Conservation (phyloP, 1,140 invertebrate species). For the Caenorhabditis inopinata region DNA sequence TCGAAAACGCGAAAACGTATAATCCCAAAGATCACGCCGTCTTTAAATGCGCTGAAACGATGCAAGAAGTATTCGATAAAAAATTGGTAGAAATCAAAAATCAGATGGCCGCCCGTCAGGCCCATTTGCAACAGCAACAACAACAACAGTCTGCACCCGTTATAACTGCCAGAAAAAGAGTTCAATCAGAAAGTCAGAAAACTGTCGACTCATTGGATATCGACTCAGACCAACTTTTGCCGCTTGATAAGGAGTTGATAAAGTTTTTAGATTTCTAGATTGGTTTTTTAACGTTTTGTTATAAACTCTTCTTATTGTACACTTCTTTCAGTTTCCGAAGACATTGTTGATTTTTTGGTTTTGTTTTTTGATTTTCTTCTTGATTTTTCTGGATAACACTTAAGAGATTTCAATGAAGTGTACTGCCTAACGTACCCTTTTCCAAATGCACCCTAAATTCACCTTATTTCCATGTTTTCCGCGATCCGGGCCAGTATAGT, state of each 20-base stretch:
- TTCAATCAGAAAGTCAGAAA: slow-evolving; percentile 23
- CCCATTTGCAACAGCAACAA: not conserved
- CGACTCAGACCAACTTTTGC: slow-evolving; percentile 41
- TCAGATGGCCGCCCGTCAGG: not conserved
- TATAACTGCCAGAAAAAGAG: not conserved
- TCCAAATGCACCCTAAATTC: too few relatives aligned
- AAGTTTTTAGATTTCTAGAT: not conserved
- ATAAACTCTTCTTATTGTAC: too few relatives aligned
- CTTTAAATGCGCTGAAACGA: slow-evolving; percentile 87
- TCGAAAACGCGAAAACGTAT: slow-evolving; percentile 95
- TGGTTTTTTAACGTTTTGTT: not conserved
- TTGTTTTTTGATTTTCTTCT: too few relatives aligned
- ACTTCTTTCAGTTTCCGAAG: too few relatives aligned
- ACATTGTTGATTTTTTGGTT: too few relatives aligned
- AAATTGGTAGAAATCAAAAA: slow-evolving; percentile 30
- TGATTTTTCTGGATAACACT: too few relatives aligned
- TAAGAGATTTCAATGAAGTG: too few relatives aligned
- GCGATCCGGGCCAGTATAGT: too few relatives aligned
- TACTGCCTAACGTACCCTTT: too few relatives aligned
- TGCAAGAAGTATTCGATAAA: slow-evolving; percentile 72
- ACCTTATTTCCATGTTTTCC: too few relatives aligned
- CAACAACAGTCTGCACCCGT: not conserved
- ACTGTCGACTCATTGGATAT: slow-evolving; percentile 39
- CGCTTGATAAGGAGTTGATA: not conserved
- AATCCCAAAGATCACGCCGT: slow-evolving; percentile 92